A percentile compares a stretch with the other conserved stretches of the same genome.
Evolutionary conservation across 2,113 vertebrate genomes (phyloP).

Genomic region (Ammodytes dubius): DNA sequence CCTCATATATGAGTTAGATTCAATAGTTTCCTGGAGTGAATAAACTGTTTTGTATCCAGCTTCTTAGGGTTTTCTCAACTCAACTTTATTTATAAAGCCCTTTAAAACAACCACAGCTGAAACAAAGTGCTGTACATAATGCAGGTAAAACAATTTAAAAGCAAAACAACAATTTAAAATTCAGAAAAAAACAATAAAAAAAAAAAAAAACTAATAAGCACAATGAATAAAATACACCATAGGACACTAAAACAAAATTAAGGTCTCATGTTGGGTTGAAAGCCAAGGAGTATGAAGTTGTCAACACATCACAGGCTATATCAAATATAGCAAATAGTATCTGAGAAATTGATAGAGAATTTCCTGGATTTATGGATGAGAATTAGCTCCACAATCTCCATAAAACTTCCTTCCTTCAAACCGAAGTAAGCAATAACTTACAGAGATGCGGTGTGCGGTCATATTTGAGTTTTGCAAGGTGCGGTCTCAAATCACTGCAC

Average conservation of each 20-base stretch:
- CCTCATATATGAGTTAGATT: constrained; percentile 6
- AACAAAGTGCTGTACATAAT: too few relatives aligned
- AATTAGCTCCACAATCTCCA: neutral
- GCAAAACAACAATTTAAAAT: too few relatives aligned
- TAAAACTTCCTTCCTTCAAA: neutral
- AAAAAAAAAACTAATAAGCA: too few relatives aligned
- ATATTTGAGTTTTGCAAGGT: neutral
- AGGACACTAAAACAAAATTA: too few relatives aligned
- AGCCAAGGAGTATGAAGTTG: too few relatives aligned
- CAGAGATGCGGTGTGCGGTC: neutral
- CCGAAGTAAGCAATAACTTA: neutral
- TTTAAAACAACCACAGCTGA: too few relatives aligned
- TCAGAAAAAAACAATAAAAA: too few relatives aligned
- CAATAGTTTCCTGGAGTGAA: neutral
- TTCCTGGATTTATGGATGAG: neutral
- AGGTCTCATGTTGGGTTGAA: too few relatives aligned
- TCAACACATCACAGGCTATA: constrained; percentile 1
- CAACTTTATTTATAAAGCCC: too few relatives aligned
- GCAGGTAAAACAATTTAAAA: too few relatives aligned
- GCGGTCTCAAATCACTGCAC: neutral
- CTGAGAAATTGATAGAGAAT: neutral
- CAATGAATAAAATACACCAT: too few relatives aligned
- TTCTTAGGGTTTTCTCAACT: neutral
- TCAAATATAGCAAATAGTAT: neutral
- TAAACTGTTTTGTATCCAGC: neutral